Conservation (phyloP, 1,140 invertebrate species). For the Subanguina moxae region DNA sequence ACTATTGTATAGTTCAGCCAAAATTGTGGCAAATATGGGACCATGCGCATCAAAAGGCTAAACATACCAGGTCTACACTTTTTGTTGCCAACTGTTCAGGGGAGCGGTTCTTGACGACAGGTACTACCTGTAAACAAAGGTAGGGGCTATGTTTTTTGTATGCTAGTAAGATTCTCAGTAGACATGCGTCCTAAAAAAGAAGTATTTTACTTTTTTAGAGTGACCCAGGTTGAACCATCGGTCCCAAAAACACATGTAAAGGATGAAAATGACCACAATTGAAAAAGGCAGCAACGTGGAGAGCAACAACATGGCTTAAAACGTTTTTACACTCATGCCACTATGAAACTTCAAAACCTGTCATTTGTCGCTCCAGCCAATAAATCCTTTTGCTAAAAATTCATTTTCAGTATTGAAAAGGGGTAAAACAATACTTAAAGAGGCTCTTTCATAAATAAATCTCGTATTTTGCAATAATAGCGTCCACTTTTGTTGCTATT, state of each 20-base stretch:
- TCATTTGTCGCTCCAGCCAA: slow-evolving; percentile 48
- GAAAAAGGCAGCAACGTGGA: slow-evolving; percentile 41
- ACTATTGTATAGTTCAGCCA: no score
- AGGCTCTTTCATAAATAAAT: no score
- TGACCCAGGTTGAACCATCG: slow-evolving; percentile 32
- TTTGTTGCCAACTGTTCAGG: neutral
- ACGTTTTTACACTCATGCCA: no score
- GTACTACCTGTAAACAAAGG: neutral
- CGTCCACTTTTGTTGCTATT: no score
- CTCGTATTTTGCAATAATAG: no score
- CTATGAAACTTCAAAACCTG: neutral
- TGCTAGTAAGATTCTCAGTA: no score
- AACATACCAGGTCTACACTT: neutral
- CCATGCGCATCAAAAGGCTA: no score
- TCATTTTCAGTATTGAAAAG: no score
- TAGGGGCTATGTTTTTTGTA: no score
- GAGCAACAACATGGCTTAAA: slow-evolving; percentile 31
- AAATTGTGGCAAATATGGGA: no score
- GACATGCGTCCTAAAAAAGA: neutral
- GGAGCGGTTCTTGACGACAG: neutral
- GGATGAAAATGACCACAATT: slow-evolving; percentile 44
- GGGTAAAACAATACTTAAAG: no score
- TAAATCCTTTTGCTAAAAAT: slow-evolving; percentile 28
- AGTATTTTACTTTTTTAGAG: slow-evolving; percentile 12
- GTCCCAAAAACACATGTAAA: slow-evolving; percentile 52